Conservation (phyloP, 2,888 invertebrate genomes). For the Sarcophaga carnaria region DNA sequence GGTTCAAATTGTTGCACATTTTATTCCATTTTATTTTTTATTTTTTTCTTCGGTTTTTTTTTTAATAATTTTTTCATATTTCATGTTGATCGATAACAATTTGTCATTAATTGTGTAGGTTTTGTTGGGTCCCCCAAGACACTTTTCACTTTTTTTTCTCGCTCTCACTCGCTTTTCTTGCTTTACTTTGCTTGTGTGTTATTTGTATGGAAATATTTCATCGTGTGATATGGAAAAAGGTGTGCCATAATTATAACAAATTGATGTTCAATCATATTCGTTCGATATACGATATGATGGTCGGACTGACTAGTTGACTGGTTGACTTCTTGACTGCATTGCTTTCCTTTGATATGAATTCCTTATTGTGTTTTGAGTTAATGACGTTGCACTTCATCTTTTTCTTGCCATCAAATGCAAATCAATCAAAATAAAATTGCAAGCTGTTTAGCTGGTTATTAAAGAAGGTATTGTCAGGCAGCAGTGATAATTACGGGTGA, state of each 20-base stretch:
- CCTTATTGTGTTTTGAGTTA: not conserved
- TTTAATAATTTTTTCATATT: not conserved
- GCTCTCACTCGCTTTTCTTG: not conserved
- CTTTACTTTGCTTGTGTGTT: not conserved
- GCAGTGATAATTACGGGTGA: slow-evolving; percentile 16
- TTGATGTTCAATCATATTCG: slow-evolving; percentile 58
- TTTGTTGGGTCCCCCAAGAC: slow-evolving; percentile 27
- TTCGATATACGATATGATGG: not conserved
- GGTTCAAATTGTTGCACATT: slow-evolving; percentile 44
- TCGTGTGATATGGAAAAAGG: slow-evolving; percentile 38
- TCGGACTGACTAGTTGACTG: too few species aligned
- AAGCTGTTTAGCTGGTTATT: slow-evolving; percentile 1
- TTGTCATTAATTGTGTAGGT: slow-evolving; percentile 54
- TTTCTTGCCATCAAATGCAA: slow-evolving; percentile 40
- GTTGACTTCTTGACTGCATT: too few species aligned
- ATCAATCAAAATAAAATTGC: slow-evolving; percentile 48
- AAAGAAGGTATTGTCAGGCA: slow-evolving; percentile 6
- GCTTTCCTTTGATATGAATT: not conserved
- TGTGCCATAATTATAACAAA: slow-evolving; percentile 65
- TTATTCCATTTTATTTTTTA: not conserved
- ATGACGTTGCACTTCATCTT: slow-evolving; percentile 9
- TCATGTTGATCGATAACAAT: slow-evolving; percentile 47
- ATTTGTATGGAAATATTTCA: not conserved
- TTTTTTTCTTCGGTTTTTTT: not conserved
- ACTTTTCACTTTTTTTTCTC: slow-evolving; percentile 26